Conservation (phyloP, 2,797 vertebrate species). For the Eidolon dupreanum region DNA sequence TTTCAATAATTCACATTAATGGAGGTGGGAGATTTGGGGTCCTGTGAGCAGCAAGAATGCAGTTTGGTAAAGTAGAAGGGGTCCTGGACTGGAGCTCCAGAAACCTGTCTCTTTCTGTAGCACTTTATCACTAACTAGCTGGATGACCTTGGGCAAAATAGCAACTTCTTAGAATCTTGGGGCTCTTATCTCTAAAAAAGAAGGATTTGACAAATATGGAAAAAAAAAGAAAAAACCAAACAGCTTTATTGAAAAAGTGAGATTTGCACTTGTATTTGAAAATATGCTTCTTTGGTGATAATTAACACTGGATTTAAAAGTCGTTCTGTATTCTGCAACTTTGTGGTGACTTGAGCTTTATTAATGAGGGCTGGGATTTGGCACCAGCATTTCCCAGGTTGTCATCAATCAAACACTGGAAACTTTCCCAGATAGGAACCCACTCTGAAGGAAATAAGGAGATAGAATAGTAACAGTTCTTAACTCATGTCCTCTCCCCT, state of each 20-base stretch:
- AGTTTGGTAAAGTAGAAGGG: neutral
- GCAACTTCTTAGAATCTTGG: neutral
- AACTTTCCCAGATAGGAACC: constrained; percentile 23
- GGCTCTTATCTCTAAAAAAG: constrained; percentile 49
- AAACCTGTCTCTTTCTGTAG: neutral
- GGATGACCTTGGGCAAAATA: constrained; percentile 34
- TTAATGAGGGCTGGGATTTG: constrained; percentile 68
- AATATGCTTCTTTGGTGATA: constrained; percentile 61
- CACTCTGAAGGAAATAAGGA: neutral
- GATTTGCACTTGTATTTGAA: constrained; percentile 40
- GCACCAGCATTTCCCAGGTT: constrained; percentile 34
- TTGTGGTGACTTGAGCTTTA: constrained; percentile 51
- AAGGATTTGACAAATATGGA: neutral
- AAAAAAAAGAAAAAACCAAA: no score
- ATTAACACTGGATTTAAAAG: constrained; percentile 54
- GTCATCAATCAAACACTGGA: constrained; percentile 24
- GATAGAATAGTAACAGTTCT: neutral
- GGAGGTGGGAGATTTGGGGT: neutral
- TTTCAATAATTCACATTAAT: constrained; percentile 12
- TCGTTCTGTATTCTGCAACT: constrained; percentile 23
- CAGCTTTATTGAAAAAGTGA: constrained; percentile 5
- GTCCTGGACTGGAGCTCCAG: neutral
- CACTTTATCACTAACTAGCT: neutral
- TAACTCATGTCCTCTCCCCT: neutral
- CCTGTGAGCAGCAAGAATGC: neutral